Evolutionary conservation across 2,888 invertebrate species (phyloP), one percentile per base, ranked within the genome.

Genomic region (Pollenia labialis): DNA sequence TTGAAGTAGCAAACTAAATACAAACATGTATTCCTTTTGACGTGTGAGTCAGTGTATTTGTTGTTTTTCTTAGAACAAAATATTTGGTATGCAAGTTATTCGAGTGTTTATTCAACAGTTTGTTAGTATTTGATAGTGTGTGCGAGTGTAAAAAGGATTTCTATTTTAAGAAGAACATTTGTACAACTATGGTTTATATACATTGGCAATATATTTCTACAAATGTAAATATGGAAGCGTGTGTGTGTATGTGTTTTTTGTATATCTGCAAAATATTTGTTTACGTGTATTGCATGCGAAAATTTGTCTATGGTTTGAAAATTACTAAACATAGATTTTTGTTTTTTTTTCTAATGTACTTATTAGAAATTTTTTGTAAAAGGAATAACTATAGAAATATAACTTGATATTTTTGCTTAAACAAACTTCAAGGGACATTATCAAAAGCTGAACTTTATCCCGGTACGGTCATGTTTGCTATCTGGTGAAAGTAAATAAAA

Each of bases 251-350:
- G n/a, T n/a, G n/a, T n/a, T 58, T 48, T 77, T 16, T 69, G 32
- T 58, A 12, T 58, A 48, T 56, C 52, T 74, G 46, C 42, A 60
- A 32, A 84, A 84, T 84, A 84, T 79, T 84, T 74, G 72, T 74
- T 79, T 79, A 84, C 79, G 79, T 84, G 79, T 74, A 52, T 60
- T 74, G 79, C 84, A 79, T 79, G 60, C 23, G 32, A 40, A 79
- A 74, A 58, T 32, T 50, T 42, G 12, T 23, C 48, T 64, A 56
- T 68, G 77, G 9, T 66, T n/a, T n/a, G 42, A 58, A 74, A 74
- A 68, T 66, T 74, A 46, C 16, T 44, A 44, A 48, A 46, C 68
- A 44, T 40, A 52, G 32, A 58, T 60, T 50, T 52, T 60, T 12
- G 14, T 18, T 14, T 40, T 74, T 16, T 52, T 6, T 40, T 18